Evolutionary conservation across 2,888 invertebrate genomes (phyloP).

Genomic region (Cosmia pyralina): DNA sequence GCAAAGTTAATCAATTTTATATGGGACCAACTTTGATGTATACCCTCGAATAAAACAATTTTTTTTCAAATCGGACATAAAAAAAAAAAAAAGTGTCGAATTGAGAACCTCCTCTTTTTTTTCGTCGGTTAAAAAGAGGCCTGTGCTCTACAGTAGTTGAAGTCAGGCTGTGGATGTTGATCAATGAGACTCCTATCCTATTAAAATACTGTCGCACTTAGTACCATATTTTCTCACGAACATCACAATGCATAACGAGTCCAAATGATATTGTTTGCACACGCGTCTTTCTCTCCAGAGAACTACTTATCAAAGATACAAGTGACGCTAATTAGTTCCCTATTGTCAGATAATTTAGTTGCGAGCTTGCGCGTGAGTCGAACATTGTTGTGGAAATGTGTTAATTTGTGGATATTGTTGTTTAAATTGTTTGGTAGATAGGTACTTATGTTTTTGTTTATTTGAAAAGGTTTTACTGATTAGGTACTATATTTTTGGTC

Average conservation of each 20-base stretch:
- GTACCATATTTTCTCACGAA: slow-evolving; percentile 46
- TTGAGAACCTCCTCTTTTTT: too few species aligned
- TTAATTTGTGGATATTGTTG: slow-evolving; percentile 33
- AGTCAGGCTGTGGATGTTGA: too few species aligned
- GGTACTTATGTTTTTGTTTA: slow-evolving; percentile 1
- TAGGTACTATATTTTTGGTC: not conserved
- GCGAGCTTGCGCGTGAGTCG: slow-evolving; percentile 53
- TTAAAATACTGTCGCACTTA: not conserved
- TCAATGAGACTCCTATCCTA: too few species aligned
- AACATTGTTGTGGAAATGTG: slow-evolving; percentile 35
- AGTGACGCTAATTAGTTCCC: slow-evolving; percentile 48
- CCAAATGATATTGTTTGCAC: slow-evolving; percentile 34
- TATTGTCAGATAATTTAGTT: slow-evolving; percentile 49
- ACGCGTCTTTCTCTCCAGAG: slow-evolving; percentile 53
- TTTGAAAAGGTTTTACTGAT: not conserved
- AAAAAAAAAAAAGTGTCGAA: too few species aligned
- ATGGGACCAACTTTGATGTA: too few species aligned
- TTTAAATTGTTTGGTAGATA: slow-evolving; percentile 11
- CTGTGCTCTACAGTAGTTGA: too few species aligned
- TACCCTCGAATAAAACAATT: too few species aligned
- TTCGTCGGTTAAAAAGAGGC: too few species aligned
- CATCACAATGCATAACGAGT: slow-evolving; percentile 28
- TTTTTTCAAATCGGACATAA: too few species aligned
- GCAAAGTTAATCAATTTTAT: too few species aligned
- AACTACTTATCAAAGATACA: slow-evolving; percentile 51